These are phyloP conservation scores for Pseudococcus longispinus DNA, from an alignment of 2,888 invertebrate genomes.

Conservation along the genomic window DNA sequence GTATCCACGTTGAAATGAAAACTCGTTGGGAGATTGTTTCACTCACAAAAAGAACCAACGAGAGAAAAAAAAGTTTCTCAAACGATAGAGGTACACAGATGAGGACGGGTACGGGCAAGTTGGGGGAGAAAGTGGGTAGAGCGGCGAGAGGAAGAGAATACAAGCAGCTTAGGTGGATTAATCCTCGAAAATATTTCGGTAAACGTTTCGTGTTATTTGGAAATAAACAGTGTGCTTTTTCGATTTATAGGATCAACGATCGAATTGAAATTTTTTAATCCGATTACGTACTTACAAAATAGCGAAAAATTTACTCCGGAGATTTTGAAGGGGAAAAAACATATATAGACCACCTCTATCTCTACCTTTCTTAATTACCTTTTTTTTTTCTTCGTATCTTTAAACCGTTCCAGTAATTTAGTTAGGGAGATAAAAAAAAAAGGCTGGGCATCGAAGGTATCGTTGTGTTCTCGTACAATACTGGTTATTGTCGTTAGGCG, in stretches of 20 bases:
- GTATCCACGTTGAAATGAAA: constrained; percentile 1
- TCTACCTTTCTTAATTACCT: neutral
- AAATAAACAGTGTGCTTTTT: neutral
- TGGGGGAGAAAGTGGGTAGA: too few species aligned
- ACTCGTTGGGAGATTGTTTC: constrained; percentile 24
- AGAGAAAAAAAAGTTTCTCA: neutral
- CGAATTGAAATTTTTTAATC: neutral
- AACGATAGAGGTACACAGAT: neutral
- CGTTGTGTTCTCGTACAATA: neutral
- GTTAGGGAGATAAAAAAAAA: neutral
- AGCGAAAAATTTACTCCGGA: neutral
- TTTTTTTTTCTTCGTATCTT: neutral
- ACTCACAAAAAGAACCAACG: neutral
- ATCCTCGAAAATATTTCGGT: neutral
- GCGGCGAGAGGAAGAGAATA: neutral
- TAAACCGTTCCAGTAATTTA: neutral
- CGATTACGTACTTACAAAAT: neutral
- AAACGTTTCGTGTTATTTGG: neutral
- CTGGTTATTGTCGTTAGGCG: neutral
- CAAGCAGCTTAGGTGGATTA: neutral
- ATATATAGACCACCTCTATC: neutral
- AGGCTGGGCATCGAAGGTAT: neutral
- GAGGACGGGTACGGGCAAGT: neutral
- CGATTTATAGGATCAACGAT: neutral
- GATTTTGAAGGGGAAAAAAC: neutral